phyloP scores from a whole-genome alignment of 1,140 invertebrate species.

The Orchestia grillus region DNA sequence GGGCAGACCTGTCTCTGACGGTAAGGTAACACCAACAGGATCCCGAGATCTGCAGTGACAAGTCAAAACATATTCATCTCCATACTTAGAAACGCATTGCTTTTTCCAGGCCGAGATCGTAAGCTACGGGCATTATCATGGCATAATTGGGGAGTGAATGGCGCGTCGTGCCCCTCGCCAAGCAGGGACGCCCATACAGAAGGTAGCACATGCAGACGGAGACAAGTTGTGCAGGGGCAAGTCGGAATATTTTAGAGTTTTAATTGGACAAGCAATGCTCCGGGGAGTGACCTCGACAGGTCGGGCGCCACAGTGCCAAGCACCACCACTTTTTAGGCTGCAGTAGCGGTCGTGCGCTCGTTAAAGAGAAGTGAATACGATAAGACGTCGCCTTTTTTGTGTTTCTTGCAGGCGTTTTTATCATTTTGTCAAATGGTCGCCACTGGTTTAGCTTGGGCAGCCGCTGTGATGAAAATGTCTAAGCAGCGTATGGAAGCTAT shows the following conservation, averaged over 20 bases:
- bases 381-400: neutral
- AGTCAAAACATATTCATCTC: too few species aligned
- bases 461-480: neutral
- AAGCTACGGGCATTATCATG: too few species aligned
- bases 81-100: too few species aligned
- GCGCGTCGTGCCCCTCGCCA: too few species aligned
- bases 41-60: too few species aligned
- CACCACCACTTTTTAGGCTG: neutral
- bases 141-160: too few species aligned
- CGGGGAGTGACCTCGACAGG: neutral
- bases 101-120: too few species aligned
- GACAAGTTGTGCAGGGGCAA: neutral
- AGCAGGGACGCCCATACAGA: too few species aligned
- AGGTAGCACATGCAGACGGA: too few species aligned
- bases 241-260: neutral
- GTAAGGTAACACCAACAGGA: too few species aligned
- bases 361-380: constrained; percentile 9
- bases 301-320: too few species aligned
- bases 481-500: neutral
- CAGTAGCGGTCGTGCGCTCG: neutral
- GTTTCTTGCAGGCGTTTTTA: neutral
- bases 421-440: neutral
- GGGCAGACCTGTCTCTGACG: too few species aligned
- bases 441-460: neutral
- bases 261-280: neutral